Base-by-base conservation (phyloP, 2,797 vertebrate species). In the Cottoperca gobio region DNA sequence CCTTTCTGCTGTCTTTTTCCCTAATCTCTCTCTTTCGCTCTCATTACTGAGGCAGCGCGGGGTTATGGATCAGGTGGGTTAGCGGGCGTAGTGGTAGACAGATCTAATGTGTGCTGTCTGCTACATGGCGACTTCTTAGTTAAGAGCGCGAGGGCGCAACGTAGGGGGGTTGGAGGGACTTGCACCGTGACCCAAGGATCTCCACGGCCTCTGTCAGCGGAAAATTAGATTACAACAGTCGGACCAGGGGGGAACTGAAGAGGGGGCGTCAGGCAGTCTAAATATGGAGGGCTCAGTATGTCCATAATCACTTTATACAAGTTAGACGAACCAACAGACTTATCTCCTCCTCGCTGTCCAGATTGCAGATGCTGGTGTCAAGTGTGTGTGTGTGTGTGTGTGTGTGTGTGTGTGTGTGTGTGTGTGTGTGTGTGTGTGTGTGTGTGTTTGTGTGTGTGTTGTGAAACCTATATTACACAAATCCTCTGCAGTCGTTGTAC, bases 171-270 rank as follows among this genome's bases (percentile, higher is more conserved):
- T 12, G 24, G 14, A 55, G 67, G 19, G 40, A 79, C 87, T 88
- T 17, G 80, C 82, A 89, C 91, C 85, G 81, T 92, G 92, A 94
- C 92, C 94, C 90, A 91, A 88, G 90, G 90, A 94, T 95, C 93
- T 94, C 92, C 84, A 91, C 78, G 88, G 91, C 90, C 93, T 95
- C 92, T 93, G 93, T 94, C 92, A 94, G 93, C 86, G 91, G 92
- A 95, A 95, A 94, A 95, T 95, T 93, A 89, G 94, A 95, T 95
- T 95, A 95, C 90, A 94, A 91, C 90, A 88, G 90, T 92, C 65
- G 68, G 88, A 93, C 91, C 88, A 78, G 87, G 86, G 87, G 91
- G 91, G 73, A 42, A 50, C 88, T 86, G 86, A 86, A 88, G 86
- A 83, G 85, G 89, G 92, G 92, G 95, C 93, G 92, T 95, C 94